Percentiles rank a stretch among this genome's conserved stretches.
phyloP scores from a whole-genome alignment of 2,797 vertebrate genomes.

The Mormyrops boulengeri region DNA sequence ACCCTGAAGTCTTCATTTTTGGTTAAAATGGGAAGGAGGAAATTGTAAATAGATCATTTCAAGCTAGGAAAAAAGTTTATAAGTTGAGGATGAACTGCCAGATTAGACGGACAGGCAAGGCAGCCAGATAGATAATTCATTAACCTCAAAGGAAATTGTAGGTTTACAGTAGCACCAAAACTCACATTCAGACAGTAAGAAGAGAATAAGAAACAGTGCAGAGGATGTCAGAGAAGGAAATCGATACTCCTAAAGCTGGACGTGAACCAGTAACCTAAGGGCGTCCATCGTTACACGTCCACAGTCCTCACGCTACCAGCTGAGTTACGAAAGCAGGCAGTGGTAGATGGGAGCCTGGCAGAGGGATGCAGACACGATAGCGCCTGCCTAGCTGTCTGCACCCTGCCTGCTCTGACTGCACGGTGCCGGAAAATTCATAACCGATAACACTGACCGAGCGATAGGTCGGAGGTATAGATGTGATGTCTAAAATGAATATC shows the following conservation, averaged over 20 bases:
- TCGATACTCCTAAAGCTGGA: not conserved
- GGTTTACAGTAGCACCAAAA: not conserved
- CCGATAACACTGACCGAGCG: not conserved
- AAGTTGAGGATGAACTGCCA: not conserved
- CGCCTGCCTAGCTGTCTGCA: not conserved
- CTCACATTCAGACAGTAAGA: not conserved
- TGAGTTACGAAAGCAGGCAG: not conserved
- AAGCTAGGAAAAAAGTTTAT: not conserved
- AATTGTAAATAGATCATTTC: conserved; percentile 15
- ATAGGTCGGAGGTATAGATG: not conserved
- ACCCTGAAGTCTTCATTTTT: conserved; percentile 96
- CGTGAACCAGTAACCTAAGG: not conserved
- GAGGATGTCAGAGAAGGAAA: not conserved
- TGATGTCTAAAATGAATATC: not conserved
- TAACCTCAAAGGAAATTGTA: not conserved
- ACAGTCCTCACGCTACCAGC: not conserved
- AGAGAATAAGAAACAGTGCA: not conserved
- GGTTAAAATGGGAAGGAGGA: not conserved
- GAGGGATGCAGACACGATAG: not conserved
- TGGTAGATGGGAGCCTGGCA: conserved; percentile 9
- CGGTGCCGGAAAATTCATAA: not conserved
- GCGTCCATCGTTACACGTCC: not conserved
- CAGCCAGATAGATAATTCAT: not conserved
- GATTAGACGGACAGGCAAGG: not conserved
- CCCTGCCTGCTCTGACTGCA: not conserved